Evolutionary conservation across 2,888 invertebrate species (phyloP).

Genomic region (Vesta saturnalis): DNA sequence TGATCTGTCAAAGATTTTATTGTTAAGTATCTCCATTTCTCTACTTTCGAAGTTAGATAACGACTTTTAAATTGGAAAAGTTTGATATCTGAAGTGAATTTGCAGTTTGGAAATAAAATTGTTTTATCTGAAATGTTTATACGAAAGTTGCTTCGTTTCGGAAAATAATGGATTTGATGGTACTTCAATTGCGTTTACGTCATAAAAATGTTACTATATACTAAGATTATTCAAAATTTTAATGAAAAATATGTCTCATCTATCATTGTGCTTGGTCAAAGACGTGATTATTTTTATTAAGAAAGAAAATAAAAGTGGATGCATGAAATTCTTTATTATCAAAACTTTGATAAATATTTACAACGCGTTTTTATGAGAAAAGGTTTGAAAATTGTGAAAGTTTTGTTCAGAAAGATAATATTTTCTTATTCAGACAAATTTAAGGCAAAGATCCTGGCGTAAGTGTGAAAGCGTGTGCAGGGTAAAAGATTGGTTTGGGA

Average conservation of each 20-base stretch:
- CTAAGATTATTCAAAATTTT: neutral
- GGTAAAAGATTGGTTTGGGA: slow-evolving; percentile 65
- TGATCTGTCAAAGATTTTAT: slow-evolving; percentile 23
- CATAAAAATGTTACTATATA: neutral
- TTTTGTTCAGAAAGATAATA: slow-evolving; percentile 55
- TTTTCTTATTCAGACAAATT: slow-evolving; percentile 56
- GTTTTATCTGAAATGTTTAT: slow-evolving; percentile 11
- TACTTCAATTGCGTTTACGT: slow-evolving; percentile 3
- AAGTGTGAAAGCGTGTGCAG: slow-evolving; percentile 62
- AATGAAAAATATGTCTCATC: no score
- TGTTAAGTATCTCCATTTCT: slow-evolving; percentile 16
- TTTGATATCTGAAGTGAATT: slow-evolving; percentile 20
- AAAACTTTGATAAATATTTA: slow-evolving; percentile 34
- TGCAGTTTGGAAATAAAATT: slow-evolving; percentile 14
- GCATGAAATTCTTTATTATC: neutral
- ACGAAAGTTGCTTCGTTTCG: neutral
- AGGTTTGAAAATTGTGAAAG: slow-evolving; percentile 31
- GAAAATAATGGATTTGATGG: neutral
- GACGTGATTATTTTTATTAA: neutral
- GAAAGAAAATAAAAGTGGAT: neutral
- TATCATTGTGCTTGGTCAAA: no score
- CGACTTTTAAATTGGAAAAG: slow-evolving; percentile 27
- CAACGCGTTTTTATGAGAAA: slow-evolving; percentile 26
- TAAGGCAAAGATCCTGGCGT: slow-evolving; percentile 50
- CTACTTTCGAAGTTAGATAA: slow-evolving; percentile 20